Evolutionary conservation across 1,140 invertebrate species (phyloP), one percentile per base, ranked within the genome.

Genomic region (Eriocheir sinensis): DNA sequence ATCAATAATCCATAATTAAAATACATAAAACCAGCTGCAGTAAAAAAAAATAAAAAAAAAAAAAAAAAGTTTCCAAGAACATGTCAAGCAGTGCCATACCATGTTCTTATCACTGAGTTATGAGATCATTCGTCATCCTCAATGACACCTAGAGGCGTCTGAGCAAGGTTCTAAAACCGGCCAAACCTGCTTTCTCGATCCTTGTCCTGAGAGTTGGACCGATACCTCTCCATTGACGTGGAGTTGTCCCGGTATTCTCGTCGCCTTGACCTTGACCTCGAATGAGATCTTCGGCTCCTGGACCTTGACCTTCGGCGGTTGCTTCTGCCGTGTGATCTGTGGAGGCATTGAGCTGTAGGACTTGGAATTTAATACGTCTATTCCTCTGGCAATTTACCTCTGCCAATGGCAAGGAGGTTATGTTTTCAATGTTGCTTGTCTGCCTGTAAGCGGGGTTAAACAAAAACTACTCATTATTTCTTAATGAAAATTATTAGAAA

Each of bases 171-270:
- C 36, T 48, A 93, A 44, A 88, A 93, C n/a, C 93, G 41, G 4
- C 93, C 93, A 80, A 89, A 93, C 72, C 93, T 72, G 38, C 93
- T 86, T 72, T 93, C 93, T 38, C 93, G 44, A 34, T 93, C 93
- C 32, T 93, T 93, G 0, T 93, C 93, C 79, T 93, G 93, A 21
- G 93, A 89, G 34, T 89, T 53, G 32, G 60, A 53, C 15, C 85
- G 40, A 38, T 40, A 88, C 60, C 93, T 89, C 34, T 93, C 93
- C 34, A 89, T 4, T 34, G 86, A 88, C 12, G 85, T 36, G 2
- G 93, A 89, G 34, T 79, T 89, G 8, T 89, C 93, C 32, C 86
- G 72, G 27, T 80, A 79, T 36, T 93, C 93, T n/a, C 85, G 85
- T 34, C 93, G 72, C 21, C n/a, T 30, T 36, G 88, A 86, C 15